phyloP scores from a whole-genome alignment of 2,888 invertebrate species.

The Paralinhomoeus sp. region DNA sequence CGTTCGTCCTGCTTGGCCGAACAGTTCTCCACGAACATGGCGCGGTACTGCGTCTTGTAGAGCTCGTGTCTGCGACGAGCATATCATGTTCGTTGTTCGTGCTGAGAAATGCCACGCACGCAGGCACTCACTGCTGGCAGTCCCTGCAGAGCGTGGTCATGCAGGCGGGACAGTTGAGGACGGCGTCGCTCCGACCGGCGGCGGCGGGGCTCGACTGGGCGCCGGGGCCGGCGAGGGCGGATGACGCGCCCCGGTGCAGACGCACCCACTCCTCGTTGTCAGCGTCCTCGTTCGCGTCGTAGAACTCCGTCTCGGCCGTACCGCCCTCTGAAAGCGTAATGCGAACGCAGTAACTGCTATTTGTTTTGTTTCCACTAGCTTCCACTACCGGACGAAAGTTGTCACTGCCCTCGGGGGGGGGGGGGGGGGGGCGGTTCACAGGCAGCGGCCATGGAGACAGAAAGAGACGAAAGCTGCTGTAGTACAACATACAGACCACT shows the following conservation, averaged over 20 bases:
- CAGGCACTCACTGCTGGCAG: constrained; percentile 28
- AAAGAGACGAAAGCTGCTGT: no score
- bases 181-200: constrained; percentile 33
- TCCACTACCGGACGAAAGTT: no score
- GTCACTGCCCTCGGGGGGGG: no score
- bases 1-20: constrained; percentile 24
- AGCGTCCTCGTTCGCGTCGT: constrained; percentile 36
- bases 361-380: no score
- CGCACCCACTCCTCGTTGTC: constrained; percentile 36
- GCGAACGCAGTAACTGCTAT: no score
- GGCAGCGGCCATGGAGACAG: no score
- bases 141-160: constrained; percentile 37
- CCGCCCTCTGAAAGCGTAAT: no score
- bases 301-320: no score
- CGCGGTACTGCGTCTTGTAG: constrained; percentile 36
- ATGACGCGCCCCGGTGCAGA: no score
- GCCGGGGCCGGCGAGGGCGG: no score
- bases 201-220: constrained; percentile 5
- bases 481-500: no score
- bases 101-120: background rate
- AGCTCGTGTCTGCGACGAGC: constrained; percentile 29
- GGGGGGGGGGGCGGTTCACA: no score
- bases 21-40: constrained; percentile 40
- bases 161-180: constrained; percentile 39
- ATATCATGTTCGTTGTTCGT: background rate